phyloP scores from a whole-genome alignment of 2,888 invertebrate species.

The Drosophila suboccidentalis region DNA sequence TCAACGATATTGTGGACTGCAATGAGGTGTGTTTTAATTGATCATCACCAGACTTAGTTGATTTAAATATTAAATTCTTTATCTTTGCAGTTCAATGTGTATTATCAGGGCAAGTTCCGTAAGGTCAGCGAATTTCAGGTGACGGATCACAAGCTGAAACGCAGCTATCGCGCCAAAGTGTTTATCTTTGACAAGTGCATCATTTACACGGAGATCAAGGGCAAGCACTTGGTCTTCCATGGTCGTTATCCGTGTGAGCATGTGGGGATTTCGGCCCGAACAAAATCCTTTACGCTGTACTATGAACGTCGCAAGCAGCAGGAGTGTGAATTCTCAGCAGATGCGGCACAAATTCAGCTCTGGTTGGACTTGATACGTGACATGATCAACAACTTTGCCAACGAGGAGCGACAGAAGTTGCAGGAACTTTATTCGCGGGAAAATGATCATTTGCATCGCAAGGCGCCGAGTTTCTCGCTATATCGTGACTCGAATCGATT shows the following conservation, averaged over 20 bases:
- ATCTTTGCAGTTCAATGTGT: conserved; percentile 82
- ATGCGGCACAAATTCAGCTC: conserved; percentile 73
- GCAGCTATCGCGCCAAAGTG: conserved; percentile 83
- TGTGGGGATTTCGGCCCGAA: conserved; percentile 82
- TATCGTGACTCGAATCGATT: conserved; percentile 85
- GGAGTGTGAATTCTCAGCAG: conserved; percentile 84
- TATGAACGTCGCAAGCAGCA: conserved; percentile 84
- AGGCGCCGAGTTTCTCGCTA: conserved; percentile 81
- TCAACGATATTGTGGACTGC: conserved; percentile 84
- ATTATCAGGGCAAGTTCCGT: conserved; percentile 85
- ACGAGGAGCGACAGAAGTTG: conserved; percentile 82
- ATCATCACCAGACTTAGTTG: neutral
- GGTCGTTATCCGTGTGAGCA: conserved; percentile 85
- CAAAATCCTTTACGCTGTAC: conserved; percentile 83
- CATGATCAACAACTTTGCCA: conserved; percentile 82
- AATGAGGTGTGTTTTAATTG: conserved; percentile 73
- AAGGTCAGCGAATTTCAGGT: conserved; percentile 84
- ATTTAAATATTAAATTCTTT: neutral
- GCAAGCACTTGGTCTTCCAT: conserved; percentile 83
- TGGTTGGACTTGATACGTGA: conserved; percentile 84
- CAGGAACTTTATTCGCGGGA: conserved; percentile 82
- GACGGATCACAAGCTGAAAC: conserved; percentile 80
- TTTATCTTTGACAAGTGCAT: conserved; percentile 85
- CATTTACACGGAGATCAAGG: conserved; percentile 85
- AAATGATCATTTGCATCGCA: conserved; percentile 81